Conservation (phyloP, 2,888 invertebrate genomes). For the Temnothorax rugatulus region DNA sequence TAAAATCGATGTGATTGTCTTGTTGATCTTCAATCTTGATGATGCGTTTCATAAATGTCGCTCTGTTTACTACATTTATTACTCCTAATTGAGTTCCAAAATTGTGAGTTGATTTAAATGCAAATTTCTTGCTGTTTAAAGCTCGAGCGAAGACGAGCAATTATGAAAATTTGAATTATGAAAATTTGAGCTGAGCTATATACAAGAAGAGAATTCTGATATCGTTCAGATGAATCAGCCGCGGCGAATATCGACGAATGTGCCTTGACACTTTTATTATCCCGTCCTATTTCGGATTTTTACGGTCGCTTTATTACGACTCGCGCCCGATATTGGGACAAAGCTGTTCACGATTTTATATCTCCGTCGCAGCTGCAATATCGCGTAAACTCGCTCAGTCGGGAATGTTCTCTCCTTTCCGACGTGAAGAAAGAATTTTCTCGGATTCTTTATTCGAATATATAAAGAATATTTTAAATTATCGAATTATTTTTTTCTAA, state of each 20-base stretch:
- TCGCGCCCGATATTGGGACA: conserved; percentile 16
- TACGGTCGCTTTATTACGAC: conserved; percentile 62
- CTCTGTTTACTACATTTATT: background rate
- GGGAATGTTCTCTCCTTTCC: background rate
- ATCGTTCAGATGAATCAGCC: conserved; percentile 7
- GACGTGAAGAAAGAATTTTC: background rate
- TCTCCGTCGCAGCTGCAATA: background rate
- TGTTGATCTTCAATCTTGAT: background rate
- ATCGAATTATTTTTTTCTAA: background rate
- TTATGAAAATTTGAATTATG: background rate
- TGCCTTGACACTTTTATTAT: conserved; percentile 39
- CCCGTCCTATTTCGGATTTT: conserved; percentile 70
- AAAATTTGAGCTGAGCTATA: background rate
- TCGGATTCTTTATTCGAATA: background rate
- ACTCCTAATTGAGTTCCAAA: background rate
- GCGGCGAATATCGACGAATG: background rate
- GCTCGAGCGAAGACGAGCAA: background rate
- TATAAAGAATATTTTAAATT: background rate
- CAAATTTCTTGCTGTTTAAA: background rate
- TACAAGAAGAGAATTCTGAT: background rate
- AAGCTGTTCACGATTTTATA: conserved; percentile 18
- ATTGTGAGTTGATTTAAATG: background rate
- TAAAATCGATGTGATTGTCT: background rate
- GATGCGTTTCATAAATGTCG: no score
- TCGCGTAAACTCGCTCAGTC: background rate